Conservation (phyloP, 2,797 vertebrate genomes). For the Falco biarmicus region DNA sequence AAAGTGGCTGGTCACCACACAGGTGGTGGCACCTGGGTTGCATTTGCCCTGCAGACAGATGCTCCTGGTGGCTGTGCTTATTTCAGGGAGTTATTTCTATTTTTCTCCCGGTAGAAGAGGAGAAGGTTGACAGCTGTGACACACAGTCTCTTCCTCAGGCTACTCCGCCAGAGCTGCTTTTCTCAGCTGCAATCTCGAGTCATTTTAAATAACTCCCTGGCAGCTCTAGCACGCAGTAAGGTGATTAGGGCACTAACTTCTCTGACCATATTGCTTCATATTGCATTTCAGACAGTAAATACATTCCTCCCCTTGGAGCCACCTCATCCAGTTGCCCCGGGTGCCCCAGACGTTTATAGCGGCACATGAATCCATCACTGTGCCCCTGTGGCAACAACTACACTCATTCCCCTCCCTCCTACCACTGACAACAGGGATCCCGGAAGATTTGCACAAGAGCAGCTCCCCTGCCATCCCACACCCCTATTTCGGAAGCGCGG, state of each 20-base stretch:
- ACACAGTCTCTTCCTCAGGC: slow-evolving; percentile 49
- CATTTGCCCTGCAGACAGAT: neutral
- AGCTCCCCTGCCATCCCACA: neutral
- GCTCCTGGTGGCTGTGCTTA: neutral
- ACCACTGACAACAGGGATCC: neutral
- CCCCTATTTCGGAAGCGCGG: neutral
- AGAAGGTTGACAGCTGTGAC: neutral
- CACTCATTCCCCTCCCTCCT: neutral
- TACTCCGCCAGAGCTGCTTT: slow-evolving; percentile 36
- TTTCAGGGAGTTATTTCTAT: neutral
- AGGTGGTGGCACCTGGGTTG: neutral
- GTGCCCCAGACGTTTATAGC: neutral
- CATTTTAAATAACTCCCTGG: slow-evolving; percentile 43
- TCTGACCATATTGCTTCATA: slow-evolving; percentile 62
- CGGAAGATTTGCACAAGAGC: neutral
- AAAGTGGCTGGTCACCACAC: neutral
- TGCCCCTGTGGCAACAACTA: slow-evolving; percentile 25
- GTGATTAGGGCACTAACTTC: slow-evolving; percentile 60
- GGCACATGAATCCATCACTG: slow-evolving; percentile 29
- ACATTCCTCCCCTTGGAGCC: slow-evolving; percentile 16
- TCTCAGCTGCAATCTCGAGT: slow-evolving; percentile 50
- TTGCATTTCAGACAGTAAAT: slow-evolving; percentile 53
- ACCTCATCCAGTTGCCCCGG: neutral
- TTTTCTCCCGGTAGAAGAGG: neutral
- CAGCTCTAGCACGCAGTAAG: slow-evolving; percentile 52